Evolutionary conservation across 2,113 vertebrate species (phyloP).

Genomic region (Urocitellus parryii): DNA sequence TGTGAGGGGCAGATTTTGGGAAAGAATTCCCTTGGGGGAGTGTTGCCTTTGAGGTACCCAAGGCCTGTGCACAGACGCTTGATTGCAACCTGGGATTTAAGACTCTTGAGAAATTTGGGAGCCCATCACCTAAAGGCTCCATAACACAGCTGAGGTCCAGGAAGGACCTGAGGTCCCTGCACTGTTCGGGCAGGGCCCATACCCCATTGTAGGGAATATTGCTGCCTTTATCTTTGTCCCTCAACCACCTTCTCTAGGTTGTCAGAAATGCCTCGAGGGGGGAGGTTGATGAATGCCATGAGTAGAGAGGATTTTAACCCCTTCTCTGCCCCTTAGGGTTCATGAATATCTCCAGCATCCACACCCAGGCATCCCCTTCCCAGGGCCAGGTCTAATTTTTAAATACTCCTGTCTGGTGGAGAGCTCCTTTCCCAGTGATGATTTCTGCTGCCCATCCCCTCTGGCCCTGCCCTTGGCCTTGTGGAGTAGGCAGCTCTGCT

Average conservation of each 20-base stretch:
- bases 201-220: not conserved
- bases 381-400: not conserved
- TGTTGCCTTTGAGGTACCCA: not conserved
- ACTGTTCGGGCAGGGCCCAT: not conserved
- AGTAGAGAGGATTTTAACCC: not conserved
- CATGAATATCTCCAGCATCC: not conserved
- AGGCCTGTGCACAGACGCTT: not conserved
- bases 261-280: not conserved
- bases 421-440: not conserved
- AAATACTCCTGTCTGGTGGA: not conserved
- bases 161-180: not conserved
- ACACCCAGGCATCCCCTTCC: not conserved
- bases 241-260: not conserved
- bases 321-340: not conserved
- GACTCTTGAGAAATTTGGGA: not conserved
- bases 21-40: not conserved
- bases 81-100: not conserved
- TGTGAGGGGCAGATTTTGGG: not conserved
- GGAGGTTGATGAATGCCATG: not conserved
- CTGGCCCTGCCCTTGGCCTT: not conserved
- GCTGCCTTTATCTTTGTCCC: not conserved
- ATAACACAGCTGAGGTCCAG: not conserved
- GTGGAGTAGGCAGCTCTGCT: not conserved
- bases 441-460: not conserved
- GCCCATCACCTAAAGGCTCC: not conserved